Conservation (phyloP, 2,797 vertebrate species). For the Xiphophorus birchmanni region DNA sequence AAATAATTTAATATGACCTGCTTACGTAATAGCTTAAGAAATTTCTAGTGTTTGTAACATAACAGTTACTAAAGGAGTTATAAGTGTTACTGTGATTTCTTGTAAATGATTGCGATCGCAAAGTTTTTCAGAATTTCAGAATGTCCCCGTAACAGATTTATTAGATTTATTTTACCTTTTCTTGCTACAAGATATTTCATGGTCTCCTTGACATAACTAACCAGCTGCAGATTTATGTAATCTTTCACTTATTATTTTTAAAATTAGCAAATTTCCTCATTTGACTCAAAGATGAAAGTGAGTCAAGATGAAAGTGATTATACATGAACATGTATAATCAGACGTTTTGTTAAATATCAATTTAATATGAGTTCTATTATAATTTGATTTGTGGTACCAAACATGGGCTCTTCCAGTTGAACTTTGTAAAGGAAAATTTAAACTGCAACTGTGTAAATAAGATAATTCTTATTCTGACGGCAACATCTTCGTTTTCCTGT, state of each 20-base stretch:
- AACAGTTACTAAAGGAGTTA: neutral
- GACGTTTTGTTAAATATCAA: neutral
- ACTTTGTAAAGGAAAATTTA: conserved; percentile 12
- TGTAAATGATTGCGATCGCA: neutral
- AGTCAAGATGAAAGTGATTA: neutral
- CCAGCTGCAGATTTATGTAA: neutral
- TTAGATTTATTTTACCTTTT: neutral
- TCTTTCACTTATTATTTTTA: neutral
- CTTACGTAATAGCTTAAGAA: neutral
- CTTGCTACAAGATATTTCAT: neutral
- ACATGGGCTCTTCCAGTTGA: neutral
- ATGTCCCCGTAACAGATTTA: neutral
- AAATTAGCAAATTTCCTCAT: neutral
- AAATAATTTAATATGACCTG: neutral
- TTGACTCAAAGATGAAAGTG: neutral
- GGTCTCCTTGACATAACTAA: no score
- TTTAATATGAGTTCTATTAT: neutral
- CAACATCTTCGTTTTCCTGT: neutral
- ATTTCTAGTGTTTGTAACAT: neutral
- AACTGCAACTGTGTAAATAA: neutral
- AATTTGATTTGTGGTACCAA: conserved; percentile 1
- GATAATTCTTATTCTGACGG: neutral
- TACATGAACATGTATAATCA: neutral
- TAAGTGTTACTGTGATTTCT: neutral
- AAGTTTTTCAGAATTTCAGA: neutral